A percentile compares a stretch with the other conserved stretches of the same genome.
Conservation (phyloP, 1,140 invertebrate species). For the Lepidurus packardi region DNA sequence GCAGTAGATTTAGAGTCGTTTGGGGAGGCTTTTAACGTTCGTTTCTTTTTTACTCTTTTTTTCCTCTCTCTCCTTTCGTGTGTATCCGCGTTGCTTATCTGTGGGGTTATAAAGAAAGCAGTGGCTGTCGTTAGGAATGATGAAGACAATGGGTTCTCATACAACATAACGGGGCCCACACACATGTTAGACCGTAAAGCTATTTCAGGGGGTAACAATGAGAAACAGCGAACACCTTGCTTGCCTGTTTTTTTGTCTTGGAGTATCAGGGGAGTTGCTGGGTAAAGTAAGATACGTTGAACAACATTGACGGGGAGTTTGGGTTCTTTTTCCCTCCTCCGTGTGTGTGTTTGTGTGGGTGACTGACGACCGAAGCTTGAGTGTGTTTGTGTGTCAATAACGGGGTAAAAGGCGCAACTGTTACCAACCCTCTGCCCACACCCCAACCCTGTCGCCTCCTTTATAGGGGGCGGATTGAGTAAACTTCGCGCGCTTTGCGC, state of each 20-base stretch:
- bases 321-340: too few species aligned
- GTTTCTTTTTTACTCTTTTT: not conserved
- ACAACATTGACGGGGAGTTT: not conserved
- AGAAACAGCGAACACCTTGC: not conserved
- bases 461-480: too few species aligned
- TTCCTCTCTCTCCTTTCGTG: not conserved
- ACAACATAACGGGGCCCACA: not conserved
- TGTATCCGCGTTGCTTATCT: not conserved
- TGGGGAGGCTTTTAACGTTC: not conserved
- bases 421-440: not conserved
- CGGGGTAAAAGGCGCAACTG: not conserved
- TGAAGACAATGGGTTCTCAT: not conserved
- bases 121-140: not conserved
- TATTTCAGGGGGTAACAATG: not conserved
- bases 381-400: slow-evolving; percentile 1
- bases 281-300: not conserved
- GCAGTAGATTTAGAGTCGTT: slow-evolving; percentile 2
- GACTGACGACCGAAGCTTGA: not conserved
- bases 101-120: not conserved
- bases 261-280: not conserved
- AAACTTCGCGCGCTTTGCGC: too few species aligned
- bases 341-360: too few species aligned
- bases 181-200: not conserved
- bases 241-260: not conserved
- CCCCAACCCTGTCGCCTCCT: too few species aligned